These are phyloP conservation scores for Zaprionus tsacasi DNA, from an alignment of 1,140 invertebrate species.

Conservation along the genomic window DNA sequence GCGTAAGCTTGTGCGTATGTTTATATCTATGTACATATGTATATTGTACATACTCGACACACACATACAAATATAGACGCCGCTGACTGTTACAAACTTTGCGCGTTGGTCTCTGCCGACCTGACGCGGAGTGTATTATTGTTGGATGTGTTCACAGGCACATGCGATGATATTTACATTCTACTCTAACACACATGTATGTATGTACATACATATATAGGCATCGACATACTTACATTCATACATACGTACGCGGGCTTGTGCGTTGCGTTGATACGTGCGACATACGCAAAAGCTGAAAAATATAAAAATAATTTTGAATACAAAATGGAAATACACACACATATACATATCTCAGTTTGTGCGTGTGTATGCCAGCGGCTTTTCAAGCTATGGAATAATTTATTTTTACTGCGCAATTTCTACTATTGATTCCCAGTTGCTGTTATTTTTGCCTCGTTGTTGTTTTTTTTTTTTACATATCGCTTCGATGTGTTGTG, in stretches of 20 bases:
- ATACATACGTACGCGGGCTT: conserved; percentile 15
- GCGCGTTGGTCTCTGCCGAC: conserved; percentile 61
- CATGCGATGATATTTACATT: conserved; percentile 25
- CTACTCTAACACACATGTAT: not conserved
- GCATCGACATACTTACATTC: not conserved
- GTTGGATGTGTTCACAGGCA: not conserved
- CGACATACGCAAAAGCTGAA: conserved; percentile 53
- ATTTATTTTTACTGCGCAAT: conserved; percentile 76
- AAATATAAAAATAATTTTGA: conserved; percentile 65
- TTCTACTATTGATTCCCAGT: conserved; percentile 70
- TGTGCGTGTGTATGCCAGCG: conserved; percentile 50
- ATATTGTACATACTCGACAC: conserved; percentile 35
- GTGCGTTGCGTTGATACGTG: conserved; percentile 29
- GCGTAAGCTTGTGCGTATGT: conserved; percentile 22
- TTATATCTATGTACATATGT: conserved; percentile 12
- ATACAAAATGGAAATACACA: conserved; percentile 36
- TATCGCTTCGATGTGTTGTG: conserved; percentile 32
- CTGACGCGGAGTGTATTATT: conserved; percentile 12
- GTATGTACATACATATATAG: conserved; percentile 30
- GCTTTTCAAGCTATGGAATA: conserved; percentile 64
- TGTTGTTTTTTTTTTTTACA: conserved; percentile 48
- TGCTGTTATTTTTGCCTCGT: conserved; percentile 23
- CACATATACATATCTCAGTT: conserved; percentile 14
- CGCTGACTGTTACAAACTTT: conserved; percentile 67
- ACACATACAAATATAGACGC: conserved; percentile 1